Evolutionary conservation across 2,113 vertebrate genomes (phyloP), one percentile per base, ranked within the genome.

Genomic region (Prietella phreatophila): DNA sequence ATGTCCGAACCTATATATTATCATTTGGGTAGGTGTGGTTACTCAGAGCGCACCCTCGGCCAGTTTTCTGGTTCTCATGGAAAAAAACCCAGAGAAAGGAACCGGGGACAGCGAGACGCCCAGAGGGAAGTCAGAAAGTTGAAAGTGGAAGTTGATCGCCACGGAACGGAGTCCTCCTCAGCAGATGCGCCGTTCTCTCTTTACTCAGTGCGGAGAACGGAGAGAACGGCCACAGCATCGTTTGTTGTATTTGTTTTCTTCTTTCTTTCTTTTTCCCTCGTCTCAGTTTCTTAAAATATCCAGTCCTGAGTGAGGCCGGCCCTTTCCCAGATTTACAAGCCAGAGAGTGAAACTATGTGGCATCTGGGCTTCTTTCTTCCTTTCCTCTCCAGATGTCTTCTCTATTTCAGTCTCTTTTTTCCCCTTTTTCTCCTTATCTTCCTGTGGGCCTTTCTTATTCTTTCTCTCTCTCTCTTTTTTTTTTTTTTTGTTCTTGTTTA

Each of bases 121-220:
- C 85, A 86, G 30, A 76, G 84, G 87, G 90, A 89, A 78, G 87
- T 84, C 60, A 47, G 80, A 55, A 79, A 88, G 87, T 90, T 87
- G 56, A 82, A 17, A n/a, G 47, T 47, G 22, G 27, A 42, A 5
- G 78, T 71, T 20, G 80, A 79, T 87, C 86, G 87, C 82, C n/a
- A 65, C 13, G 9, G 86, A 55, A 79, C 53, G 36, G 7, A 67
- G 65, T 78, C 22, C 76, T 84, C 86, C 55, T 88, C n/a, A 47
- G 61, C 67, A 58, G 60, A 76, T 83, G 25, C 5, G 19, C 6
- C 22, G 14, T 17, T 73, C 67, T 39, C 58, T 50, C 67, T n/a
- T n/a, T n/a, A 87, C 39, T 4, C 25, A 30, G 80, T 1, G 65
- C 9, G 61, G 61, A 65, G 84, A 39, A 61, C 55, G 9, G 22